These are phyloP conservation scores for Ceratina calcarata DNA, from an alignment of 1,140 invertebrate genomes.

Conservation along the genomic window DNA sequence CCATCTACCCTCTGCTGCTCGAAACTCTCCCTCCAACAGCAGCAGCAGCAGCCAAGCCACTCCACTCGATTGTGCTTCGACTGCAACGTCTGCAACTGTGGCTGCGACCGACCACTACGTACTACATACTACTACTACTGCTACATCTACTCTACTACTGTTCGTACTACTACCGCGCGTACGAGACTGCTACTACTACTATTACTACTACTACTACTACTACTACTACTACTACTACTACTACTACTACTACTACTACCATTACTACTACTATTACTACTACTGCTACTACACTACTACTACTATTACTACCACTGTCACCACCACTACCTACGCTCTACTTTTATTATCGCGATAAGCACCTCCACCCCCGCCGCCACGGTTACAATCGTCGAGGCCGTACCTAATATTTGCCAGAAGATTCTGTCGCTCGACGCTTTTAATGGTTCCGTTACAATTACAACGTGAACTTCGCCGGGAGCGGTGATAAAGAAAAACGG, in stretches of 20 bases:
- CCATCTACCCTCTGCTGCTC: conserved; percentile 10
- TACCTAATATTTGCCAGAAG: conserved; percentile 41
- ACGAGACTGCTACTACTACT: conserved; percentile 19
- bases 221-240: conserved; percentile 31
- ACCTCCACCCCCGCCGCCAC: conserved; percentile 14
- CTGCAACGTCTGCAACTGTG: conserved; percentile 45
- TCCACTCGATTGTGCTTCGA: conserved; percentile 51
- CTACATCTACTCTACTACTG: conserved; percentile 54
- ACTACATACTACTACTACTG: conserved; percentile 61
- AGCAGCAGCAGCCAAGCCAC: not conserved
- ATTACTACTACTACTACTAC: conserved; percentile 26
- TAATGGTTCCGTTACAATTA: conserved; percentile 55
- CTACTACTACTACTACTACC: conserved; percentile 22
- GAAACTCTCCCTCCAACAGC: not conserved
- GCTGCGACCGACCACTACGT: conserved; percentile 46
- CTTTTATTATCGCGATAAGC: not conserved
- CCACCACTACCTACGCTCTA: not conserved
- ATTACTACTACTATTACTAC: not conserved
- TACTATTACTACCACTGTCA: conserved; percentile 24
- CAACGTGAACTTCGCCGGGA: conserved; percentile 30
- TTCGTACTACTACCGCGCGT: conserved; percentile 37
- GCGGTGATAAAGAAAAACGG: conserved; percentile 30
- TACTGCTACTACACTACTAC: conserved; percentile 20
- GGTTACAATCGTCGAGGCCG: conserved; percentile 40
- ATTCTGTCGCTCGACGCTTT: conserved; percentile 29